Evolutionary conservation across 1,140 invertebrate species (phyloP), one percentile per base, ranked within the genome.

Genomic region (Cryptotermes secundus): DNA sequence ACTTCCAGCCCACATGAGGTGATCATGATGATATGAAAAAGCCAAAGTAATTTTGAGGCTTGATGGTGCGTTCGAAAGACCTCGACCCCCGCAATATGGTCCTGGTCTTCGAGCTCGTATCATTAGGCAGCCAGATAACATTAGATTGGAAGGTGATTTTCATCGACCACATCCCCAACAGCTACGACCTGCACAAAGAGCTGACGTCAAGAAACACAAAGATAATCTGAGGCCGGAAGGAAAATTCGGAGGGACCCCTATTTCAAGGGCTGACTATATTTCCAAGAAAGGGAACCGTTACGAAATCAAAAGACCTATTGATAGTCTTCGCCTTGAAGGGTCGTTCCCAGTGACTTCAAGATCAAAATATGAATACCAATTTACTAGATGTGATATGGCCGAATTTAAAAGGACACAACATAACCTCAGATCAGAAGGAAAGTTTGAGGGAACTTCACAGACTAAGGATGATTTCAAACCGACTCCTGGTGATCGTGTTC

Each of bases 281-380:
- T 86, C 86, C 19, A 87, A 80, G 35, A 87, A 82, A 26, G 90
- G 91, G 0, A 93, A 94, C 86, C 90, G 92, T 86, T 91, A 92
- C 59, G 88, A 90, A 19, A 92, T 92, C 53, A 91, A 91, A 53
- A 92, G 90, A 87, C 92, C 92, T 81, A 89, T 92, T 86, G 93
- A 95, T 88, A 94, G 94, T 87, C 88, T 94, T 26, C 90, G 89
- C 86, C 90, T 92, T 85, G 93, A 93, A 89, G 94, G 94, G 34
- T 90, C 92, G 22, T 93, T 94, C 86, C 90, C 92, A 83, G 87
- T 49, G 34, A 89, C 88, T 38, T 89, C 89, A 85, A 89, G 89
- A 22, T 91, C 91, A 53, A 90, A 89, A 26, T 91, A 93, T 86
- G 93, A 94, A 87, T 94, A 91, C 86, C 91, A 89, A 86, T 88